A percentile compares a stretch with the other conserved stretches of the same genome.
Evolutionary conservation across 2,888 invertebrate species (phyloP).

Genomic region (Myopa tessellatipennis): DNA sequence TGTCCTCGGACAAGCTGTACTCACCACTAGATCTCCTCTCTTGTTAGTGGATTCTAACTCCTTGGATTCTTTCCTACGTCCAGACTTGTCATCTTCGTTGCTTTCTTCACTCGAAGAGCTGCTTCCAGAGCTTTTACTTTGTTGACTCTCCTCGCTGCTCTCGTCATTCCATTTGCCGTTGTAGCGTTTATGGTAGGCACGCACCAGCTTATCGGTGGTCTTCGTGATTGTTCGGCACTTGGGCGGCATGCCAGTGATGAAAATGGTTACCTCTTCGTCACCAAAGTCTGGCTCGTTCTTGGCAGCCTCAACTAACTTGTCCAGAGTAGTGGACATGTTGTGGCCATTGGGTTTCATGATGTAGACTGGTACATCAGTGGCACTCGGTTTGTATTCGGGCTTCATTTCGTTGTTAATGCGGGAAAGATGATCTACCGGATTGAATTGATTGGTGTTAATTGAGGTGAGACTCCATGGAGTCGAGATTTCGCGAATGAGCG

Average conservation of each 20-base stretch:
- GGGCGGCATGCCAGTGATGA: conserved; percentile 59
- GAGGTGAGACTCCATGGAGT: not conserved
- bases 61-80: not conserved
- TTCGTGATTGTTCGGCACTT: conserved; percentile 55
- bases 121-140: conserved; percentile 45
- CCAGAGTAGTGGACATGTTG: conserved; percentile 52
- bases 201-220: conserved; percentile 54
- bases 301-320: conserved; percentile 50
- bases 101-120: conserved; percentile 56
- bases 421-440: conserved; percentile 55
- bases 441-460: not conserved
- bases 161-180: conserved; percentile 50
- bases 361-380: conserved; percentile 55
- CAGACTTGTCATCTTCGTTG: conserved; percentile 25
- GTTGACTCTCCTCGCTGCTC: conserved; percentile 44
- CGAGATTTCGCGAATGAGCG: not conserved
- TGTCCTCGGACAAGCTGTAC: conserved; percentile 31
- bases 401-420: conserved; percentile 56
- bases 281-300: conserved; percentile 52
- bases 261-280: conserved; percentile 61
- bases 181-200: conserved; percentile 62
- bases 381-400: conserved; percentile 51
- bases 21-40: conserved; percentile 59
- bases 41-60: not conserved
- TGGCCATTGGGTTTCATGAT: conserved; percentile 56